Evolutionary conservation across 2,113 vertebrate species (phyloP).

Genomic region (Cygnus buccinator): DNA sequence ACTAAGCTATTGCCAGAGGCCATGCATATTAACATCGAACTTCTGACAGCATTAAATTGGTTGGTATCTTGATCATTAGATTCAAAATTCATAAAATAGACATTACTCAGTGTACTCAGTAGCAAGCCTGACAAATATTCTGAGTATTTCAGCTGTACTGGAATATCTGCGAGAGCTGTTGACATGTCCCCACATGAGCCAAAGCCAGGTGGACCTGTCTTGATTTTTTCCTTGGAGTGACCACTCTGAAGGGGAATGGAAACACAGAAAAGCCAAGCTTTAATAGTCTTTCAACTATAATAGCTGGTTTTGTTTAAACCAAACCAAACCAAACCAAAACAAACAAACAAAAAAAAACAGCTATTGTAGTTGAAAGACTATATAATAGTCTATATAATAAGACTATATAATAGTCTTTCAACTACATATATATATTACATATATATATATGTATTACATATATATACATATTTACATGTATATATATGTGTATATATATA

Average conservation of each 20-base stretch:
- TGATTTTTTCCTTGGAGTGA: not conserved
- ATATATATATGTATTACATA: too few relatives aligned
- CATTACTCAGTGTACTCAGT: not conserved
- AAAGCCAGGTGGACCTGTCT: not conserved
- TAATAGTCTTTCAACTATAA: not conserved
- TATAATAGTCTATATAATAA: too few relatives aligned
- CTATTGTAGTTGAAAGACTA: too few relatives aligned
- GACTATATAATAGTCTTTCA: too few relatives aligned
- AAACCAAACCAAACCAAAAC: too few relatives aligned
- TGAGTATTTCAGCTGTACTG: not conserved
- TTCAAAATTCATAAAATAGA: not conserved
- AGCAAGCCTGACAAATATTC: not conserved
- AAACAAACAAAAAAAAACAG: too few relatives aligned
- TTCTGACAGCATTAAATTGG: conserved; percentile 29
- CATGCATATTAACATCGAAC: conserved; percentile 14
- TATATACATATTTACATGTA: too few relatives aligned
- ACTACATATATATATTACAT: too few relatives aligned
- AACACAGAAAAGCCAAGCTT: not conserved
- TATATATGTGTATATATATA: too few relatives aligned
- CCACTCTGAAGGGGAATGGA: not conserved
- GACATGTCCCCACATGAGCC: not conserved
- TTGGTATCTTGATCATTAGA: conserved; percentile 20
- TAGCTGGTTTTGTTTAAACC: not conserved
- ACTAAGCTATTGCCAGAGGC: conserved; percentile 20
- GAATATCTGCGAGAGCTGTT: not conserved